Conservation (phyloP, 1,140 invertebrate genomes). For the Elymnias hypermnestra region DNA sequence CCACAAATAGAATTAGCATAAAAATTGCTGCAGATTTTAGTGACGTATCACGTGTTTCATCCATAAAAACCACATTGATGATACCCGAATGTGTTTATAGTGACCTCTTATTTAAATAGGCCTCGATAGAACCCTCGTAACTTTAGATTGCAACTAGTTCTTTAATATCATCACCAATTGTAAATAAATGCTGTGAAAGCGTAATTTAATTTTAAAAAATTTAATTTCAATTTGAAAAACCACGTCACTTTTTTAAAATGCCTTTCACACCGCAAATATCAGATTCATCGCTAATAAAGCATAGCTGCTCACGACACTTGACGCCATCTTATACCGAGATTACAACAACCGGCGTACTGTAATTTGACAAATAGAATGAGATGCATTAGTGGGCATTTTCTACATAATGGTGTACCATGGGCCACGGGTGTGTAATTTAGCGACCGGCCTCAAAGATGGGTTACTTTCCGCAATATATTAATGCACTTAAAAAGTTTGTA, state of each 20-base stretch:
- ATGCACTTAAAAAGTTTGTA: constrained; percentile 34
- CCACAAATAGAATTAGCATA: no score
- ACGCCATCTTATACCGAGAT: constrained; percentile 52
- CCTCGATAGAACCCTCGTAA: no score
- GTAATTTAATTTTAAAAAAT: no score
- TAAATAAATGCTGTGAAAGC: no score
- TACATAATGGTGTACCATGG: constrained; percentile 52
- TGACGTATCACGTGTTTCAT: no score
- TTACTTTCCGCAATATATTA: constrained; percentile 30
- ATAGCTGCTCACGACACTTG: constrained; percentile 36
- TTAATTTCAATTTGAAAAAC: no score
- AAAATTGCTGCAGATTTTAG: no score
- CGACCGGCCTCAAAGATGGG: constrained; percentile 46
- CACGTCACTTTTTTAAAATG: not conserved
- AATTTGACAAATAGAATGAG: constrained; percentile 74
- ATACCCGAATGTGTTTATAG: no score
- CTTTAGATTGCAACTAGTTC: no score
- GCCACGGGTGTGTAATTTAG: constrained; percentile 59
- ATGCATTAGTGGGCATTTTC: constrained; percentile 69
- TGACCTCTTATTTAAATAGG: no score
- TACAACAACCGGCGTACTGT: constrained; percentile 50
- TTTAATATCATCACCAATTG: no score
- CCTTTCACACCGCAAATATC: not conserved
- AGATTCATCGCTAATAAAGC: constrained; percentile 32
- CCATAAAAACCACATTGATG: no score